Conservation (phyloP, 2,113 vertebrate species). For the Campylorhamphus procurvoides region DNA sequence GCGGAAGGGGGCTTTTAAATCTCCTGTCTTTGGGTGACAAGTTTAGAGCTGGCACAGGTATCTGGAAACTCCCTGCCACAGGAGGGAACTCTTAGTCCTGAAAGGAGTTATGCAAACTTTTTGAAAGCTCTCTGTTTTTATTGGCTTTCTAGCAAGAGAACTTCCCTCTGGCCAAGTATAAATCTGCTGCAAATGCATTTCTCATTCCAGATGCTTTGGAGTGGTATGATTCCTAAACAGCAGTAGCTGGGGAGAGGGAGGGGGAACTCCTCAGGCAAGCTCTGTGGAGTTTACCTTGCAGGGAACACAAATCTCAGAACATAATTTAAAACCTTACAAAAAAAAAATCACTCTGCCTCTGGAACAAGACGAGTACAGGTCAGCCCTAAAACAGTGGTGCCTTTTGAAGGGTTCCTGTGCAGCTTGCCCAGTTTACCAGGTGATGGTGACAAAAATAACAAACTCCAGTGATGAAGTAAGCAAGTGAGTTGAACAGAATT, state of each 20-base stretch:
- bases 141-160: background rate
- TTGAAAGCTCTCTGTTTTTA: background rate
- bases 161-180: background rate
- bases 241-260: background rate
- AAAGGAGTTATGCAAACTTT: background rate
- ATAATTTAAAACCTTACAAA: background rate
- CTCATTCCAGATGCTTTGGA: background rate
- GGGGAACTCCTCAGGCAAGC: background rate
- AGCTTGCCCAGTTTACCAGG: background rate
- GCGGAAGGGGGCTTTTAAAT: background rate
- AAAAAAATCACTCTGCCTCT: background rate
- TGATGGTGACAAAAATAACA: background rate
- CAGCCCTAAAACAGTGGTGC: background rate
- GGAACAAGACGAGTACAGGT: background rate
- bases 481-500: background rate
- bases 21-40: background rate
- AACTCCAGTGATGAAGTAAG: background rate
- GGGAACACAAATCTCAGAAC: background rate
- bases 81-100: background rate
- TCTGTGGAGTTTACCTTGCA: background rate
- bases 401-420: background rate
- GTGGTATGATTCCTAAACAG: background rate
- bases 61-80: background rate
- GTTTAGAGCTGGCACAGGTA: background rate
- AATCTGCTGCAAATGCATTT: background rate